Percentiles rank a stretch among this genome's conserved stretches.
Conservation (phyloP, 1,140 invertebrate species). For the Calycopis cecrops region DNA sequence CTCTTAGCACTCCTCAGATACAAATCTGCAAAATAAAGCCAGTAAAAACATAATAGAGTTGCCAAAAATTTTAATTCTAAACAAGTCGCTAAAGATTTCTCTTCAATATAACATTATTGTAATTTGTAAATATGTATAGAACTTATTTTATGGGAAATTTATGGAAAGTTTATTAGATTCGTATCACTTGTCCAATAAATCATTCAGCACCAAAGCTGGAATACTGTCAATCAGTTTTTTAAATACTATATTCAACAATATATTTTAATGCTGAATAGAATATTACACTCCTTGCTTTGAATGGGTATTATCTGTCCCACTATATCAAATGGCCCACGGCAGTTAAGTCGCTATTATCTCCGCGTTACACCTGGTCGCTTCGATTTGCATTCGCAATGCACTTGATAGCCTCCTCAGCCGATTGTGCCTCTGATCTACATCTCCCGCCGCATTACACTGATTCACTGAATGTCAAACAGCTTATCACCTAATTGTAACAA, state of each 20-base stretch:
- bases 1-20: constrained; percentile 12
- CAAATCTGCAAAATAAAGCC: too few species aligned
- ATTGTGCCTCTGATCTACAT: constrained; percentile 32
- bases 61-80: too few species aligned
- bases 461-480: constrained; percentile 6
- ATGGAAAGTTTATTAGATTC: constrained; percentile 33
- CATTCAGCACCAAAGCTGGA: constrained; percentile 29
- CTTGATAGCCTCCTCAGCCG: constrained; percentile 45
- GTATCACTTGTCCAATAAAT: constrained; percentile 49
- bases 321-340: constrained; percentile 31
- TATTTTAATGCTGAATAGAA: constrained; percentile 16
- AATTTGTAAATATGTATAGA: too few species aligned
- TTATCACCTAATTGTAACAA: background rate
- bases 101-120: too few species aligned
- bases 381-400: constrained; percentile 53
- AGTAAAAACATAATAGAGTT: too few species aligned
- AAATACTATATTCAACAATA: constrained; percentile 18
- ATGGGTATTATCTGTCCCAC: constrained; percentile 9
- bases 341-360: constrained; percentile 45
- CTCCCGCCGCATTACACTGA: constrained; percentile 17
- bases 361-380: constrained; percentile 51
- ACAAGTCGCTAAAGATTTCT: too few species aligned
- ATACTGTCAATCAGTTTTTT: constrained; percentile 15
- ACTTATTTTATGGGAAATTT: too few species aligned
- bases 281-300: constrained; percentile 74